phyloP scores from a whole-genome alignment of 2,797 vertebrate species.

The Lophotriccus pileatus region DNA sequence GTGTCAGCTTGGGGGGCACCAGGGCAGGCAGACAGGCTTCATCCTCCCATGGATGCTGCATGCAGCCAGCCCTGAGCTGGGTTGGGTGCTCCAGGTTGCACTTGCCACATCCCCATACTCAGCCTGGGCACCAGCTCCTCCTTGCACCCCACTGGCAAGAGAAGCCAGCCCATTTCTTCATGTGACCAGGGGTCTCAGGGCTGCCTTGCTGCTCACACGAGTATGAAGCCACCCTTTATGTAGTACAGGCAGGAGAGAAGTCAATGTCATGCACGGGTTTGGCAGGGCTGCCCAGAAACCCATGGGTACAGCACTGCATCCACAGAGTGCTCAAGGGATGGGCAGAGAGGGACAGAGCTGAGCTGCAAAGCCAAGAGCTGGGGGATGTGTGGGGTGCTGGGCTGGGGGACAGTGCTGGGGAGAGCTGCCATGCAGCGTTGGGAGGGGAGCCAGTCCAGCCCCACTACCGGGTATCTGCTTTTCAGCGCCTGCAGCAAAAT shows the following conservation, averaged over 20 bases:
- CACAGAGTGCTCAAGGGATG: not conserved
- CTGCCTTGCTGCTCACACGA: fast-evolving
- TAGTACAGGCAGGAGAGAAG: not conserved
- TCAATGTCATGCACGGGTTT: fast-evolving
- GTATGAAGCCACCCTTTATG: not conserved
- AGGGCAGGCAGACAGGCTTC: not conserved
- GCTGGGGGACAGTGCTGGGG: fast-evolving
- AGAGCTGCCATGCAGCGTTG: fast-evolving
- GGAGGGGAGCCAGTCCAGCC: not conserved
- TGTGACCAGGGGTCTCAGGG: fast-evolving
- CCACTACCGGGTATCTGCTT: not conserved
- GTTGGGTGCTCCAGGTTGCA: not conserved
- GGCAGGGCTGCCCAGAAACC: not conserved
- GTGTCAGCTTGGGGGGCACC: fast-evolving
- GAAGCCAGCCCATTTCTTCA: not conserved
- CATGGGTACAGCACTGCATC: fast-evolving
- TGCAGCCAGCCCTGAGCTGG: fast-evolving
- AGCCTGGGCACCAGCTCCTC: not conserved
- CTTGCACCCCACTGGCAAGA: not conserved
- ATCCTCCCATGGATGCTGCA: fast-evolving
- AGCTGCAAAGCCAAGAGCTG: not conserved
- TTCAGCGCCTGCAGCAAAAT: not conserved
- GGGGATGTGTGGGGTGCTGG: fast-evolving
- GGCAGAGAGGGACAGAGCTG: not conserved
- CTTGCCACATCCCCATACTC: fast-evolving